Evolutionary conservation across 2,888 invertebrate species (phyloP), one percentile per base, ranked within the genome.

Genomic region (Parascotia fuliginaria): DNA sequence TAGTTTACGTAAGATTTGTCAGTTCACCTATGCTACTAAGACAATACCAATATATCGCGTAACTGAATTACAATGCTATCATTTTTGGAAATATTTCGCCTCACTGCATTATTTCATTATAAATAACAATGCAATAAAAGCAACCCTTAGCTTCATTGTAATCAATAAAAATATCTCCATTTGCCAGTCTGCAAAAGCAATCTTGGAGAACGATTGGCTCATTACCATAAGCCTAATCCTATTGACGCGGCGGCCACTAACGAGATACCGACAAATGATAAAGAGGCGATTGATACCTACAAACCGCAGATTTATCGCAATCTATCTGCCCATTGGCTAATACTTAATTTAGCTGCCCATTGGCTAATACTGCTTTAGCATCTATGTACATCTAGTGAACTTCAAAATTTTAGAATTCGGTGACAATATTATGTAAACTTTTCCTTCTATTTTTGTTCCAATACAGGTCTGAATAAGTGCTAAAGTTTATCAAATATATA

Each of bases 151-250:
- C 54, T 45, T 59, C 51, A 22, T 16, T 4, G 27, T 9, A 36
- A 12, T 16, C 27, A 28, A 31, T 29, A 27, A 22, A 22, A 31
- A 31, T 24, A 43, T 34, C 7, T 7, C 7, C 31, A 29, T 15
- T 29, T 19, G n/a, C 24, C 48, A 52, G 60, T 66, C 55, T 55
- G 53, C 52, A 57, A 65, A 68, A 49, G 54, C 60, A 67, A 67
- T 65, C 67, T 62, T 34, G 46, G 31, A 41, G 42, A 64, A 56
- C 45, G 49, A 55, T 62, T 62, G 60, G 56, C 56, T 64, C 60
- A 60, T 66, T 62, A 62, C 55, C 64, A 44, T 58, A 66, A 57
- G 60, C 60, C 65, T 60, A 59, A 65, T 69, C 48, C 60, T 45
- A 55, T 65, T 59, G 58, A 54, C 44, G 58, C 54, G 40, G 39